Evolutionary conservation across 1,140 invertebrate genomes (phyloP).

Genomic region (Psix sp.): DNA sequence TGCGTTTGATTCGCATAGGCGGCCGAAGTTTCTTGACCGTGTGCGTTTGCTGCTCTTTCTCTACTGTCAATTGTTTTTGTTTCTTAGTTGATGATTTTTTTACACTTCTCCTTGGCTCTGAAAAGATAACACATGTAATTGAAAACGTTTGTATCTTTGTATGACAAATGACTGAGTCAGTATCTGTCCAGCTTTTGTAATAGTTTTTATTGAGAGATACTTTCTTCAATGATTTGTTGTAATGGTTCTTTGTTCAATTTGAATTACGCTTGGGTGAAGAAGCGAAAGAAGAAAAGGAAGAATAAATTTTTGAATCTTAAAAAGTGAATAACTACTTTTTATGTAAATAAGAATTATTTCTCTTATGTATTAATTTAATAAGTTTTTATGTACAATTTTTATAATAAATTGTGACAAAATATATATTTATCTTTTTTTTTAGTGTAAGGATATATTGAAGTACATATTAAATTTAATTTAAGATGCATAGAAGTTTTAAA

Average conservation of each 20-base stretch:
- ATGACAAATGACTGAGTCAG: constrained; percentile 18
- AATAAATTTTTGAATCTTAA: background rate
- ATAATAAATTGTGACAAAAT: too few relatives aligned
- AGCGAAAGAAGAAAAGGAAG: background rate
- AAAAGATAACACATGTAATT: constrained; percentile 53
- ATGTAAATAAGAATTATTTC: too few relatives aligned
- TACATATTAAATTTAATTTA: too few relatives aligned
- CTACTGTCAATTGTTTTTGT: constrained; percentile 44
- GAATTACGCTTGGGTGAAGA: constrained; percentile 1
- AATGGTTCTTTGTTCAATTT: constrained; percentile 24
- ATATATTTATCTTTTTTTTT: too few relatives aligned
- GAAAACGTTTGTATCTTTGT: constrained; percentile 7
- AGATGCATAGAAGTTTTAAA: too few relatives aligned
- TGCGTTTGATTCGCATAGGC: constrained; percentile 57
- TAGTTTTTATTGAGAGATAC: constrained; percentile 24
- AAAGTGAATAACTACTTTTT: too few relatives aligned
- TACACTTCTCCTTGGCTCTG: constrained; percentile 39
- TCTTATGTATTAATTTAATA: too few relatives aligned
- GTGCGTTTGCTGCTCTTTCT: constrained; percentile 15
- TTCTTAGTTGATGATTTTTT: constrained; percentile 36
- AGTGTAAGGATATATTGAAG: too few relatives aligned
- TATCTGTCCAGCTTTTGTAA: background rate
- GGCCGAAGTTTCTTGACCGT: background rate
- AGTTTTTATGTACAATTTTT: too few relatives aligned
- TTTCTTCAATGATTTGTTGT: constrained; percentile 27